Evolutionary conservation across 1,140 invertebrate genomes (phyloP).

Genomic region (Papilio polyxenes): DNA sequence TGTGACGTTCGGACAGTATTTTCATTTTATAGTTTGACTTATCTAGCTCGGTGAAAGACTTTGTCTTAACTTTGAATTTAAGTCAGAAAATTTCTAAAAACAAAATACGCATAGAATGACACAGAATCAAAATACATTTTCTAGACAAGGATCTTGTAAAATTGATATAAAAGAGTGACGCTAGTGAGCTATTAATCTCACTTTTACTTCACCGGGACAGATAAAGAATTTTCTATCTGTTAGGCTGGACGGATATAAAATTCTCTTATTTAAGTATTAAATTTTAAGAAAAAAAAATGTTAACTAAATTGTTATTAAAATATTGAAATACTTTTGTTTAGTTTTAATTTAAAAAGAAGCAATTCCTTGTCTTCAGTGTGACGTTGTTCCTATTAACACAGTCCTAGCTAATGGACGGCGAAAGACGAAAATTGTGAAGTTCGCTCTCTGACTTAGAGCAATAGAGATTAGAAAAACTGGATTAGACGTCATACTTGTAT

Average conservation of each 20-base stretch:
- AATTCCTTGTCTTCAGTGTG: too few species aligned
- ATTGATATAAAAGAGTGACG: not conserved
- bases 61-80: not conserved
- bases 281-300: slow-evolving; percentile 11
- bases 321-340: not conserved
- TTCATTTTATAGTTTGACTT: not conserved
- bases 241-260: slow-evolving; percentile 29
- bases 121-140: not conserved
- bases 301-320: slow-evolving; percentile 24
- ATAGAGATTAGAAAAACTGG: too few species aligned
- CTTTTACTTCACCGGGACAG: not conserved
- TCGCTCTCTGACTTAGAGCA: too few species aligned
- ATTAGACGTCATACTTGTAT: too few species aligned
- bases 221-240: slow-evolving; percentile 22
- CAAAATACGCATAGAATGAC: not conserved
- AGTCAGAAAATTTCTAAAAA: not conserved
- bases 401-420: too few species aligned
- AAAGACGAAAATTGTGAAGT: too few species aligned
- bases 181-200: not conserved
- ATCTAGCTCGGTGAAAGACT: not conserved
- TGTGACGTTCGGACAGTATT: slow-evolving; percentile 10
- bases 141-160: too few species aligned
- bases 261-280: not conserved
- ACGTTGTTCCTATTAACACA: too few species aligned
- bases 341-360: not conserved